phyloP scores from a whole-genome alignment of 2,797 vertebrate genomes.

The Microctenopoma lineatum region DNA sequence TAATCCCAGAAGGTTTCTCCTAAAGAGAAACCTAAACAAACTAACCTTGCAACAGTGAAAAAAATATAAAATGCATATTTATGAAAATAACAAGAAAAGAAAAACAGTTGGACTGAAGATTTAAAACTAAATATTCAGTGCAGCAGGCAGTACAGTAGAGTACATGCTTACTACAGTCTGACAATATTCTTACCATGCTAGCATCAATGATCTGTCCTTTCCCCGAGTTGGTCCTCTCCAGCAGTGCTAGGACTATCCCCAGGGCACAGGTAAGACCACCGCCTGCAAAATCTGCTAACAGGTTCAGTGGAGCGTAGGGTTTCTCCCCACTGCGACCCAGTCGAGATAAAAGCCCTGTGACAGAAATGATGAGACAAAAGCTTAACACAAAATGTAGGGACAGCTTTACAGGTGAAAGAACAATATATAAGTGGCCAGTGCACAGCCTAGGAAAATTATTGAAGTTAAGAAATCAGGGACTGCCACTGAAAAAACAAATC shows the following conservation, averaged over 20 bases:
- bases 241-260: slow-evolving; percentile 89
- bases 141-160: neutral
- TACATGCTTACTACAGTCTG: neutral
- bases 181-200: slow-evolving; percentile 89
- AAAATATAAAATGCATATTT: neutral
- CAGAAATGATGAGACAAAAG: slow-evolving; percentile 6
- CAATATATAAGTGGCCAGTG: neutral
- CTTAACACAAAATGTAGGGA: neutral
- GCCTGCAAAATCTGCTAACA: slow-evolving; percentile 93
- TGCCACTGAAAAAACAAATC: neutral
- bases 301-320: slow-evolving; percentile 88
- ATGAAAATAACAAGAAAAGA: neutral
- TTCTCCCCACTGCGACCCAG: slow-evolving; percentile 89
- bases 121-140: neutral
- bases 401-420: neutral
- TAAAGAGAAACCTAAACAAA: no score
- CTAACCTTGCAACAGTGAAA: no score
- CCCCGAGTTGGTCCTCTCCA: slow-evolving; percentile 89
- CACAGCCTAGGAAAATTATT: neutral
- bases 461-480: neutral
- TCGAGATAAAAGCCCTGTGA: slow-evolving; percentile 90
- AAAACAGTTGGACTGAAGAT: no score
- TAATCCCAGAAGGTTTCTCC: no score
- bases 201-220: slow-evolving; percentile 92
- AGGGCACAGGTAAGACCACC: slow-evolving; percentile 89